These are phyloP conservation scores for Melanophora roralis DNA, from an alignment of 2,888 invertebrate genomes.

Conservation along the genomic window DNA sequence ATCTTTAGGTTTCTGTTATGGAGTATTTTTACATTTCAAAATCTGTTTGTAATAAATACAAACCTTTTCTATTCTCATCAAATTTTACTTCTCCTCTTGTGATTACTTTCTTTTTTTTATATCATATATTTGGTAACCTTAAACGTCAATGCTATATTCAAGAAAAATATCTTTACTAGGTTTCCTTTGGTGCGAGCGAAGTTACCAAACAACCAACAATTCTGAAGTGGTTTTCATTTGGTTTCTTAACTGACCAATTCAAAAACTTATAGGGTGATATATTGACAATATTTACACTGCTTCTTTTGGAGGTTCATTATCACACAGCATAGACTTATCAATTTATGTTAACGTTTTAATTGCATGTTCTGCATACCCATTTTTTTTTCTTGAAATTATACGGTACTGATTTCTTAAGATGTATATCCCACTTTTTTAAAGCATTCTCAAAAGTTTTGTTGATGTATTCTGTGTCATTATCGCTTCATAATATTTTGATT, in stretches of 20 bases:
- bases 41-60: background rate
- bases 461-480: constrained; percentile 40
- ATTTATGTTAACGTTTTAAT: constrained; percentile 60
- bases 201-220: constrained; percentile 72
- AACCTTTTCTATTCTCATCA: constrained; percentile 1
- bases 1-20: background rate
- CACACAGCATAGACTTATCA: constrained; percentile 59
- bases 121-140: constrained; percentile 18
- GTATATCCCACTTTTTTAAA: constrained; percentile 1
- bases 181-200: constrained; percentile 37
- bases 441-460: constrained; percentile 15
- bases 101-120: constrained; percentile 14
- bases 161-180: constrained; percentile 39
- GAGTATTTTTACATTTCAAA: background rate
- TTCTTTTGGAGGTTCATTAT: constrained; percentile 56
- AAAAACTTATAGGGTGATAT: constrained; percentile 35
- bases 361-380: constrained; percentile 24
- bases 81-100: constrained; percentile 7
- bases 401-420: constrained; percentile 18
- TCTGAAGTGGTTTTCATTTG: constrained; percentile 68
- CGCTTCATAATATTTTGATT: constrained; percentile 35
- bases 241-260: constrained; percentile 69
- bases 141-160: constrained; percentile 10
- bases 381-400: constrained; percentile 39
- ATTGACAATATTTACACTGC: constrained; percentile 54